Conservation (phyloP, 1,140 invertebrate species). For the Drosophila varians region DNA sequence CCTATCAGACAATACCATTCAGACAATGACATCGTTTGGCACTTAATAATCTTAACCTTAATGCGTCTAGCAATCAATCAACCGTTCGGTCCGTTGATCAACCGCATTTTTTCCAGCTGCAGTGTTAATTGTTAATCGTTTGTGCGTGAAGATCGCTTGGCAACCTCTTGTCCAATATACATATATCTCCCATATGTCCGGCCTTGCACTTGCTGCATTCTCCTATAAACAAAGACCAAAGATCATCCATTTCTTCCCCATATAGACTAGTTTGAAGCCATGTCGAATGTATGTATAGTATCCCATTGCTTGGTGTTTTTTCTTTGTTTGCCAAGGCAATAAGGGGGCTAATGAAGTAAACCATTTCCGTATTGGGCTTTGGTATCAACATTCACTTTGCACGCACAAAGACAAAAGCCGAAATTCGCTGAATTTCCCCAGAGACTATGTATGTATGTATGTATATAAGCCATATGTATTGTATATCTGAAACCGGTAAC, state of each 20-base stretch:
- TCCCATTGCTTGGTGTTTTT: too few relatives aligned
- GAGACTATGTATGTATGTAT: constrained; percentile 7
- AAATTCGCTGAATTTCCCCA: constrained; percentile 29
- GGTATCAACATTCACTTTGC: constrained; percentile 14
- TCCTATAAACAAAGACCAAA: constrained; percentile 29
- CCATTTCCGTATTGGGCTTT: constrained; percentile 34
- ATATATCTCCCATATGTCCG: constrained; percentile 5
- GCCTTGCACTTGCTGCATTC: constrained; percentile 50
- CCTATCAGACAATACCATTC: constrained; percentile 11
- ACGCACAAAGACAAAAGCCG: constrained; percentile 21
- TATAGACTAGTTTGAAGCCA: too few relatives aligned
- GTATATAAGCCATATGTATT: constrained; percentile 4
- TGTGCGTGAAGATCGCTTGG: constrained; percentile 21
- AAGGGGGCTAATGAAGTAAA: constrained; percentile 33
- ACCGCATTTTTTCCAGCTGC: constrained; percentile 40
- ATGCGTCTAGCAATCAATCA: constrained; percentile 65
- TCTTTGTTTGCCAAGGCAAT: constrained; percentile 26
- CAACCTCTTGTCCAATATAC: constrained; percentile 2
- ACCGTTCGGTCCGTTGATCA: constrained; percentile 29
- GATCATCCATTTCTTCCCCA: constrained; percentile 14
- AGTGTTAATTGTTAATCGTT: constrained; percentile 40
- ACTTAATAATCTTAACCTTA: constrained; percentile 72
- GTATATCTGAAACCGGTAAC: constrained; percentile 34
- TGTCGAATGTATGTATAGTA: too few relatives aligned
- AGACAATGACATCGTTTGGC: constrained; percentile 75